Base-by-base conservation (phyloP, 2,113 vertebrate genomes). In the Albula goreensis region DNA sequence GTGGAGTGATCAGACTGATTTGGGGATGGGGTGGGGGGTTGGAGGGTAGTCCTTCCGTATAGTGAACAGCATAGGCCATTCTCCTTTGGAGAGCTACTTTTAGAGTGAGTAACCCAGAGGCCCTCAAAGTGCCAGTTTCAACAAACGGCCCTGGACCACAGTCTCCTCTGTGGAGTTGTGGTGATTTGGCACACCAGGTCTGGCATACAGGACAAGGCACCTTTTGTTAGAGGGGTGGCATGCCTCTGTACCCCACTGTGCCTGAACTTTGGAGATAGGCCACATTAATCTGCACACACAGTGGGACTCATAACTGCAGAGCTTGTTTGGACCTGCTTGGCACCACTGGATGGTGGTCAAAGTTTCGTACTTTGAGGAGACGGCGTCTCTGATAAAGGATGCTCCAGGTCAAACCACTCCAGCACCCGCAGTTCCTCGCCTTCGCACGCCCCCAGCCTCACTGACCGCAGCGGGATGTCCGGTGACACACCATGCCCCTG, bases 391-490 rank as follows among this genome's bases (percentile, higher is more conserved):
- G 70, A 31, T 56, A 7, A 22, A 22, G 77, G 84, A 25, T 22
- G 17, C 49, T 50, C 41, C 56, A 57, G 22, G 85, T 63, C 53
- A 80, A 9, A 31, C 60, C 9, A 57, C 41, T 50, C 84, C 41
- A 87, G 53, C 11, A 83, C 49, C 70, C 86, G 56, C 10, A 74
- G 49, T 12, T 78, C 63, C 41, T 22, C 82, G 8, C 51, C 84
- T 6, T 87, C 86, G 15, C 15, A n/a, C 4, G 53, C n/a, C 50
- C 81, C 86, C 56, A 91, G 85, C 85, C 70, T 84, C n/a, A 91
- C 88, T 0, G 91, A 90, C 41, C 84, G 85, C n/a, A 91, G 85
- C 5, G 89, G 91, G 57, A 91, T 70, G n/a, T 41, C 22, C 25
- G 5, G 11, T 5, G 6, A 5, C n/a, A 74, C 66, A 3, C n/a